Base-by-base conservation (phyloP, 2,888 invertebrate genomes). In the Ophion costatus region DNA sequence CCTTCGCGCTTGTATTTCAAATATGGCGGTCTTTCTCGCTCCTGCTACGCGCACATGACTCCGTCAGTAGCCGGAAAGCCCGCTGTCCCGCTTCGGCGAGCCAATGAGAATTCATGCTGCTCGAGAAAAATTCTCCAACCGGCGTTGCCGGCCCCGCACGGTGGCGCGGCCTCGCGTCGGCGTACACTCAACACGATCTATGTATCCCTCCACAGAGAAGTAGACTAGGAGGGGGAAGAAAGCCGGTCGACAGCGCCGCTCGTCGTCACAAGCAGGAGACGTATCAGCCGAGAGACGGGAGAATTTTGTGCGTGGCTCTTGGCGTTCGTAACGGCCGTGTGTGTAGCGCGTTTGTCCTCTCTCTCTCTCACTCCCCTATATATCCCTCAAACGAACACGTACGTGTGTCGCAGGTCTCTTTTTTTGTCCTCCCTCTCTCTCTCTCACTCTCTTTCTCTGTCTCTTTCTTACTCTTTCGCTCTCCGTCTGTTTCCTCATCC, bases 331-430 rank as follows among this genome's bases (percentile, higher is more conserved):
- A 85, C 85, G 83, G 77, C 74, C 45, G 69, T 78, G 85, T 29
- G 69, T 78, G 85, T 80, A 66, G 80, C 85, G 80, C 77, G 91
- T 90, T 91, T 91, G 89, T 76, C 11, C 33, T 66, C 76, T 66
- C 42, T 77, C 67, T 67, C 59, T 69, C 45, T 64, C 24, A 45
- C 66, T 66, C 45, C 45, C 14, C 74, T 56, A 69, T 75, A 56
- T 73, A 73, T 73, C 56, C 69, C 70, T 59, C 20, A 17, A 14
- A 14, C 79, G 64, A 71, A 71, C 70, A 33, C 71, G 69, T 61
- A 67, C 78, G 78, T 69, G 45, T 70, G 67, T 78, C 59, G 78
- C 78, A 70, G 69, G 38, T 59, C 57, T 69, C 59, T 10, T 45
- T 67, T 77, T 51, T 73, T 56, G 63, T 22, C 51, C 38, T 71